Evolutionary conservation across 2,113 vertebrate genomes (phyloP).

Genomic region (Canis aureus): DNA sequence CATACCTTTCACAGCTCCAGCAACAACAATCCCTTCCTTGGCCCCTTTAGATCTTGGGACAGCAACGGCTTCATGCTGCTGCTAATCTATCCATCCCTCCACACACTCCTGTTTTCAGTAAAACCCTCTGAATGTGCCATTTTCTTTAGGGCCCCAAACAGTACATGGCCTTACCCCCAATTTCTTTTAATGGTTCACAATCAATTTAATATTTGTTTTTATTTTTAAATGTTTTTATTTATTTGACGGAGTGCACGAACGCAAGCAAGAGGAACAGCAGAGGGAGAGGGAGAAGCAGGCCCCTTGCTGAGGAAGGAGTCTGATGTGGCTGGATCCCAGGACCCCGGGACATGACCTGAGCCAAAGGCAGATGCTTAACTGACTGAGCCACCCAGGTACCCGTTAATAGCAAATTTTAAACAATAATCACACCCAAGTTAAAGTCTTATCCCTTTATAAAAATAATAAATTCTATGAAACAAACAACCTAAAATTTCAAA

Average conservation of each 20-base stretch:
- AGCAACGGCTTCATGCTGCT: not conserved
- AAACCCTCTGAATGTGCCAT: not conserved
- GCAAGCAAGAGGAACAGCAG: no score
- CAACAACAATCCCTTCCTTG: not conserved
- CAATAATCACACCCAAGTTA: not conserved
- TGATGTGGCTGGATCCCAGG: no score
- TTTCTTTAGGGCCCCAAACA: slow-evolving; percentile 1
- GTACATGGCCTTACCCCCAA: not conserved
- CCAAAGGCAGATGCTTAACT: no score
- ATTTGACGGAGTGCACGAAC: no score
- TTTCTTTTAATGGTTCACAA: not conserved
- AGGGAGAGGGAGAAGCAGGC: no score
- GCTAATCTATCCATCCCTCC: not conserved
- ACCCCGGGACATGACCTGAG: no score
- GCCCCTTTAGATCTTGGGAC: not conserved
- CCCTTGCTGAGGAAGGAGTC: no score
- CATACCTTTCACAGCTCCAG: not conserved
- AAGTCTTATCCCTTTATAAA: not conserved
- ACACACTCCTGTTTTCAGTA: not conserved
- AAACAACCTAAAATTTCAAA: not conserved
- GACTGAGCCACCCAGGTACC: no score
- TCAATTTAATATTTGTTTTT: not conserved
- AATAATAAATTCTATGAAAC: not conserved
- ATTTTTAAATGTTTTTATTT: no score
- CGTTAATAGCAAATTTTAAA: not conserved